These are phyloP conservation scores for Drosophila nr. perissopoda DNA, from an alignment of 2,888 invertebrate species.

Conservation along the genomic window DNA sequence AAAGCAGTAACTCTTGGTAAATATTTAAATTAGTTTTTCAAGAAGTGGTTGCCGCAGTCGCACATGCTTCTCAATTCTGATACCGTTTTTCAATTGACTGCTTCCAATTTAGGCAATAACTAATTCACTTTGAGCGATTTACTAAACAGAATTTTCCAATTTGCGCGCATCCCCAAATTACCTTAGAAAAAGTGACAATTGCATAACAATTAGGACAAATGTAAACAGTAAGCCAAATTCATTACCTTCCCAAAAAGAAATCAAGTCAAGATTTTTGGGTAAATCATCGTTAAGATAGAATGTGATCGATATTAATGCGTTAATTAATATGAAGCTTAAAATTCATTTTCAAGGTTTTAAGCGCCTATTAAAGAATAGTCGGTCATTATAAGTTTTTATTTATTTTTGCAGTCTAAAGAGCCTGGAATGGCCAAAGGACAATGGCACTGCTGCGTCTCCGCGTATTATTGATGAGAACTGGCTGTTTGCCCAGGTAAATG, in stretches of 20 bases:
- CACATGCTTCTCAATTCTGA: neutral
- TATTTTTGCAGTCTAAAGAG: constrained; percentile 67
- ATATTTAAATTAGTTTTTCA: constrained; percentile 33
- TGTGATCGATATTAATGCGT: neutral
- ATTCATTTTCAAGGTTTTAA: neutral
- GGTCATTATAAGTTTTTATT: constrained; percentile 46
- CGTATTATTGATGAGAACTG: constrained; percentile 84
- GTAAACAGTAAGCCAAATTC: constrained; percentile 10
- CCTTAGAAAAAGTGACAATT: constrained; percentile 7
- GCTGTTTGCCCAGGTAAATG: constrained; percentile 84
- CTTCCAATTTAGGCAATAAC: neutral
- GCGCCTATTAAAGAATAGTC: neutral
- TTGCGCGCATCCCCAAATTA: neutral
- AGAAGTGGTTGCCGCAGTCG: neutral
- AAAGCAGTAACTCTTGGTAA: constrained; percentile 26
- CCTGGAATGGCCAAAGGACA: constrained; percentile 61
- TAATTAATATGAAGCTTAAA: neutral
- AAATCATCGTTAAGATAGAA: neutral
- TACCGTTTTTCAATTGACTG: neutral
- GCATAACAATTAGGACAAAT: constrained; percentile 4
- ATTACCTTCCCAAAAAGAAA: neutral
- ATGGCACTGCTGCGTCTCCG: constrained; percentile 62
- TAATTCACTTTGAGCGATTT: neutral
- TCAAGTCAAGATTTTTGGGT: neutral
- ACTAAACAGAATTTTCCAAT: constrained; percentile 2